Conservation (phyloP, 2,888 invertebrate species). For the Drosophila niveifrons region DNA sequence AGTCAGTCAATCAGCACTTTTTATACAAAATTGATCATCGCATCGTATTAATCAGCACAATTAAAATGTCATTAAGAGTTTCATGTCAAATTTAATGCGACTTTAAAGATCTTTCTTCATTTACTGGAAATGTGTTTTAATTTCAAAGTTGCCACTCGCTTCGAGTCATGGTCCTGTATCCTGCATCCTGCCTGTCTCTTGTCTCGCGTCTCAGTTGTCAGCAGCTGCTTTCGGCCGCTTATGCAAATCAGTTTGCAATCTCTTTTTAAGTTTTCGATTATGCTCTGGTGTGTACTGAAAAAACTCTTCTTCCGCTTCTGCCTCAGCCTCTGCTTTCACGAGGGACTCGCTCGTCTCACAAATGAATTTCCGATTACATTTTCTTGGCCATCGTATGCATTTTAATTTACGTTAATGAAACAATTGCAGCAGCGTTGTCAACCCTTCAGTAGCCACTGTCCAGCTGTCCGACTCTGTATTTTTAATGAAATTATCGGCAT, state of each 20-base stretch:
- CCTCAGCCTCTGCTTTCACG: neutral
- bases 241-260: constrained; percentile 73
- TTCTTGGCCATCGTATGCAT: constrained; percentile 64
- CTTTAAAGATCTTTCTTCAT: constrained; percentile 13
- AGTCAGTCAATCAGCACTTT: neutral
- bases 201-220: constrained; percentile 16
- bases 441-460: constrained; percentile 7
- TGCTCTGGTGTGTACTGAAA: constrained; percentile 35
- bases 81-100: constrained; percentile 39
- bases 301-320: constrained; percentile 6
- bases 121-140: constrained; percentile 22
- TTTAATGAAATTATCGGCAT: constrained; percentile 74
- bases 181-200: constrained; percentile 6
- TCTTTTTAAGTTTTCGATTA: constrained; percentile 67
- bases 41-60: neutral
- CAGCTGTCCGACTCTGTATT: constrained; percentile 32
- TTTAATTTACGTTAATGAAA: constrained; percentile 79
- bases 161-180: neutral
- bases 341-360: constrained; percentile 38
- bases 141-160: constrained; percentile 7
- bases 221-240: constrained; percentile 62
- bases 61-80: constrained; percentile 16
- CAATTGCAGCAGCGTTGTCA: constrained; percentile 50
- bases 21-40: neutral
- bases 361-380: constrained; percentile 76